phyloP scores from a whole-genome alignment of 2,888 invertebrate genomes.

The Eudemis profundana region DNA sequence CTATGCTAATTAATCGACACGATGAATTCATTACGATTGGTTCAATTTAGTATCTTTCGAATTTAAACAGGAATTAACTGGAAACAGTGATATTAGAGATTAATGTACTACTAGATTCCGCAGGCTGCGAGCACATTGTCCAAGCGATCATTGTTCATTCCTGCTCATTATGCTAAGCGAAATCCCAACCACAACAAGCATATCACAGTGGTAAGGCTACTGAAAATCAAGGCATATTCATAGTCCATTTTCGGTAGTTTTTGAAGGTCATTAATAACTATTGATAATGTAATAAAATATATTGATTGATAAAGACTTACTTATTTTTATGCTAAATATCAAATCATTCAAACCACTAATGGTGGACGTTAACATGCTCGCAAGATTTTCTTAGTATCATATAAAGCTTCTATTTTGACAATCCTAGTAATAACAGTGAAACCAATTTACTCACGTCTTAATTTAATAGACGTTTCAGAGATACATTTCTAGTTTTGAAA shows the following conservation, averaged over 20 bases:
- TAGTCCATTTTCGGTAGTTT: background rate
- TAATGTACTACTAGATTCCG: slow-evolving; percentile 1
- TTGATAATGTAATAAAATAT: too few species aligned
- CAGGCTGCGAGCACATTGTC: slow-evolving; percentile 2
- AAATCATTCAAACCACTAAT: too few species aligned
- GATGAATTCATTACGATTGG: background rate
- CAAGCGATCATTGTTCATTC: slow-evolving; percentile 22
- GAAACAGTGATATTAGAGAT: slow-evolving; percentile 2
- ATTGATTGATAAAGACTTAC: too few species aligned
- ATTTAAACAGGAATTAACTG: background rate
- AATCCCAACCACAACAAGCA: slow-evolving; percentile 23
- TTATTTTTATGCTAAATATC: too few species aligned
- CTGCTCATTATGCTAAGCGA: slow-evolving; percentile 27
- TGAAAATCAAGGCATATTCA: slow-evolving; percentile 25
- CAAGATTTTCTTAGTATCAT: too few species aligned
- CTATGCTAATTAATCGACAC: slow-evolving; percentile 28
- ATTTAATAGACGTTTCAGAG: slow-evolving; percentile 42
- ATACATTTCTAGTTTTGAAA: slow-evolving; percentile 35
- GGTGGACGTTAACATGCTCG: too few species aligned
- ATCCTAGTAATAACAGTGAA: slow-evolving; percentile 19
- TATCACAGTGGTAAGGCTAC: slow-evolving; percentile 5
- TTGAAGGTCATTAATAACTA: background rate
- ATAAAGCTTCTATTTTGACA: too few species aligned
- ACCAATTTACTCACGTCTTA: slow-evolving; percentile 45
- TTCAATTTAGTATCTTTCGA: background rate